Base-by-base conservation (phyloP, 2,797 vertebrate species). In the Neopelma chrysocephalum region DNA sequence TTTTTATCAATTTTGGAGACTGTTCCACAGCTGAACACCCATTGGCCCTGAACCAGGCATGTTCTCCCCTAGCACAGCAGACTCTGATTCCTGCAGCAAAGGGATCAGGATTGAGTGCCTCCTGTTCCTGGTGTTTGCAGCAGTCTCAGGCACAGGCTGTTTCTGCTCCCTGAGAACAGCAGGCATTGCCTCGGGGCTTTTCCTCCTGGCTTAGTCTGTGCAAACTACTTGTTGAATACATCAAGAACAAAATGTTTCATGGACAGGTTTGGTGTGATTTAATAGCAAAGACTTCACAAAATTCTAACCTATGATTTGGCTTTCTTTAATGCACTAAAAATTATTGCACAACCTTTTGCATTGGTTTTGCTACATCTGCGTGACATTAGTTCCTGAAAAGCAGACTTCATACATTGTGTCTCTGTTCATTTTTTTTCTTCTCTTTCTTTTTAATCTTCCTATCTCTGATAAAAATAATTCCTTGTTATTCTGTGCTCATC, bases 1-100 rank as follows among this genome's bases (percentile, higher is more conserved):
- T 12, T 71, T 45, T 17, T 36, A 19, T 18, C 15, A 20, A 1
- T 34, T 76, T 45, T 53, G 42, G n/a, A 69, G 25, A 42, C 21
- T 32, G 26, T 58, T 60, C 15, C 50, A 47, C 23, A 77, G 36
- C 17, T 45, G 50, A 69, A 25, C 3, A 13, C 12, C 27, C 68
- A 4, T 0, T 54, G 25, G 6, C 34, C 19, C 45, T 76, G 54
- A 34, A 31, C 12, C 31, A 68, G 50, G 53, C 1, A 0, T 43
- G 25, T 31, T 47, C 48, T 88, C 25, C 26, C 4, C 5, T 18
- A 53, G 29, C 51, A 56, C 32, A 36, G n/a, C 38, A 40, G 38
- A 40, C 9, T 15, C n/a, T 36, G 22, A 82, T 38, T 64, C 20
- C 70, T 75, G 83, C 68, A 80, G 61, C 50, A 60, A 83, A 86